Conservation (phyloP, 2,797 vertebrate genomes). For the Myotis daubentonii region DNA sequence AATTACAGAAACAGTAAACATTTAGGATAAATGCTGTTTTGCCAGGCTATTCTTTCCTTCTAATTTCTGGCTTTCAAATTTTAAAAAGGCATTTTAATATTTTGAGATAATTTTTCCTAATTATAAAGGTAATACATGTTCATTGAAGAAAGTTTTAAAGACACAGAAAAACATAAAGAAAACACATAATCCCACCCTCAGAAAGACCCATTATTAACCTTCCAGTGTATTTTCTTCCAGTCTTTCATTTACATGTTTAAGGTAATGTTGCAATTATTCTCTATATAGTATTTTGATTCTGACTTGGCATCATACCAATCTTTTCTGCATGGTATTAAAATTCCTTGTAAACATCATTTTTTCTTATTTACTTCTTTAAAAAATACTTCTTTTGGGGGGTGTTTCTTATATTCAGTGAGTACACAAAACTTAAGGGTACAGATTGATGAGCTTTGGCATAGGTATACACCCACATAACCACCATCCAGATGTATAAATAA, state of each 20-base stretch:
- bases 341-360: not conserved
- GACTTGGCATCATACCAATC: not conserved
- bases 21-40: slow-evolving; percentile 59
- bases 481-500: not conserved
- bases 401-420: not conserved
- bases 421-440: not conserved
- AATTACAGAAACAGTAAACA: slow-evolving; percentile 55
- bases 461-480: not conserved
- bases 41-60: slow-evolving; percentile 50
- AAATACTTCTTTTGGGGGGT: not conserved
- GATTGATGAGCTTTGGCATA: not conserved
- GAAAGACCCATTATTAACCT: not conserved
- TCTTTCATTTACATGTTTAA: not conserved
- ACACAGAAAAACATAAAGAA: not conserved
- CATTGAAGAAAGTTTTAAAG: slow-evolving; percentile 17
- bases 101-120: slow-evolving; percentile 38
- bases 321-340: not conserved
- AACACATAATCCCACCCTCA: not conserved
- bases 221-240: slow-evolving; percentile 28
- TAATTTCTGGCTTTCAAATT: slow-evolving; percentile 53
- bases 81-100: slow-evolving; percentile 40
- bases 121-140: not conserved
- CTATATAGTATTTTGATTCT: not conserved
- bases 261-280: slow-evolving; percentile 25
- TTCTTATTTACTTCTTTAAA: not conserved